phyloP scores from a whole-genome alignment of 1,140 invertebrate species.

The Gryllus bimaculatus region DNA sequence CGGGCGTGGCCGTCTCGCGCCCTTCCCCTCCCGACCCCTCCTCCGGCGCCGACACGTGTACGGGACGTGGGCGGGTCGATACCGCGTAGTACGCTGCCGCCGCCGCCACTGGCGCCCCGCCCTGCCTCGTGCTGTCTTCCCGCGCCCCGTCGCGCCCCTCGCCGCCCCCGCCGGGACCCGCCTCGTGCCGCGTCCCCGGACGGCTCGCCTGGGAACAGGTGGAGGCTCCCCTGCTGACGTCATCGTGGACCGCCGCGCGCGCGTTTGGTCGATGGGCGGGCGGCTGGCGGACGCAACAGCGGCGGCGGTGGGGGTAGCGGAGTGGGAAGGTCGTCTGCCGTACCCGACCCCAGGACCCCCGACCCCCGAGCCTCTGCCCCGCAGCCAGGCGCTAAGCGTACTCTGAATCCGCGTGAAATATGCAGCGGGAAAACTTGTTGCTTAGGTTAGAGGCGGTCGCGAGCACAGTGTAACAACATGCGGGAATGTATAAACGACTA shows the following conservation, averaged over 20 bases:
- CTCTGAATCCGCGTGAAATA: neutral
- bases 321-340: too few species aligned
- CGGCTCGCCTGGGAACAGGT: neutral
- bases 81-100: neutral
- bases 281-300: neutral
- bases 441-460: too few species aligned
- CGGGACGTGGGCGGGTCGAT: neutral
- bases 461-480: too few species aligned
- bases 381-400: neutral
- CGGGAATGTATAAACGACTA: too few species aligned
- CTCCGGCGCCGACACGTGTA: neutral
- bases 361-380: neutral
- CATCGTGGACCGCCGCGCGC: neutral
- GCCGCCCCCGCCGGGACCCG: too few species aligned
- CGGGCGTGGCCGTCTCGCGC: neutral
- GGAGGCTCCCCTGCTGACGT: neutral
- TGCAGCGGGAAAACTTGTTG: neutral
- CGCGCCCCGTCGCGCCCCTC: too few species aligned
- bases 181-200: neutral
- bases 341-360: neutral
- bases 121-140: neutral
- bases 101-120: neutral
- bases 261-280: neutral
- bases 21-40: neutral
- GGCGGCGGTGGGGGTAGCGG: neutral